Percentiles rank a stretch among this genome's conserved stretches.
Conservation (phyloP, 2,888 invertebrate genomes). For the Notocelia uddmanniana region DNA sequence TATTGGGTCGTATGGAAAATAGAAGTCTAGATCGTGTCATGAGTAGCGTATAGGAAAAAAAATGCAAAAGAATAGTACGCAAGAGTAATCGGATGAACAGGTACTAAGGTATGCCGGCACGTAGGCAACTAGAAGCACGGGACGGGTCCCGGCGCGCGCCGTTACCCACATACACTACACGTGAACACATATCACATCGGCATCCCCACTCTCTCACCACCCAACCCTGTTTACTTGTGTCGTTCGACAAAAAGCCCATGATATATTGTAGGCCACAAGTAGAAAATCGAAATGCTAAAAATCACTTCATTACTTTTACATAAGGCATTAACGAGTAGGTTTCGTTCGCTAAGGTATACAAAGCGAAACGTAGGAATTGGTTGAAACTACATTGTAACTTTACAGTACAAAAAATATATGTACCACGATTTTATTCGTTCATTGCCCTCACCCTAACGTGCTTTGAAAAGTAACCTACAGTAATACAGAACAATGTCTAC, state of each 20-base stretch:
- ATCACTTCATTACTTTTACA: not conserved
- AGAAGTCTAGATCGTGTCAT: slow-evolving; percentile 59
- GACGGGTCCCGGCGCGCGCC: slow-evolving; percentile 59
- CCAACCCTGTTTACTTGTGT: slow-evolving; percentile 48
- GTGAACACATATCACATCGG: slow-evolving; percentile 67
- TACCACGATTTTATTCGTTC: not conserved
- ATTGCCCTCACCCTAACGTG: not conserved
- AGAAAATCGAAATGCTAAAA: not conserved
- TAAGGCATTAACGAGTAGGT: not conserved
- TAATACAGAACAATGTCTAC: slow-evolving; percentile 14
- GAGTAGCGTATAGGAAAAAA: slow-evolving; percentile 74
- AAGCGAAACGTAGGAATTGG: slow-evolving; percentile 1
- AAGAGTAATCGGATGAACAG: slow-evolving; percentile 43
- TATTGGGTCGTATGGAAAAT: slow-evolving; percentile 22
- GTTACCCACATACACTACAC: slow-evolving; percentile 70
- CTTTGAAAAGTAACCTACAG: not conserved
- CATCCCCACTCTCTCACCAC: slow-evolving; percentile 60
- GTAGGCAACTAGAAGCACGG: slow-evolving; percentile 85
- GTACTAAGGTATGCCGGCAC: slow-evolving; percentile 52
- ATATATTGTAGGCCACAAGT: not conserved
- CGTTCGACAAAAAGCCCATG: not conserved
- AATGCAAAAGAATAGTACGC: slow-evolving; percentile 64
- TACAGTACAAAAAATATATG: not conserved
- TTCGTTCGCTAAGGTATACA: slow-evolving; percentile 5
- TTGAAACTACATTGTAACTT: not conserved